A percentile compares a stretch with the other conserved stretches of the same genome.
These are phyloP conservation scores for Saimiri boliviensis DNA, from an alignment of 2,113 vertebrate genomes.

Conservation along the genomic window DNA sequence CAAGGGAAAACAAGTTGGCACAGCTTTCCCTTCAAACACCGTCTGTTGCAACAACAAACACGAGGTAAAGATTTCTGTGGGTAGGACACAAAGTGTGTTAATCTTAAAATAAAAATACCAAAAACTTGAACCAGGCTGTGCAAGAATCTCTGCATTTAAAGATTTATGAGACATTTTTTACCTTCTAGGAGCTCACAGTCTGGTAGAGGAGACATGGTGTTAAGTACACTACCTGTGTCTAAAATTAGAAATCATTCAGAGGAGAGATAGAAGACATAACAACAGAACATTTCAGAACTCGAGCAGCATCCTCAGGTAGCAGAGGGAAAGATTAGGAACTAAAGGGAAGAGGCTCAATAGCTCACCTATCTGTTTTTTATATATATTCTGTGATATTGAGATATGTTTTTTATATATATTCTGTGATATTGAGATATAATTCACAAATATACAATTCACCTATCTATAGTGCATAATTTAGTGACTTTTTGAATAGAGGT, in stretches of 20 bases:
- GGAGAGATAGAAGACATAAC: not conserved
- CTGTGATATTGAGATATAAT: not conserved
- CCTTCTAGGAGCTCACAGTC: not conserved
- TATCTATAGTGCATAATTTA: not conserved
- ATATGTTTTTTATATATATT: not conserved
- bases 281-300: not conserved
- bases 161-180: not conserved
- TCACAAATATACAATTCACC: not conserved
- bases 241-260: constrained; percentile 10
- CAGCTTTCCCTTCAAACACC: not conserved
- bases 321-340: not conserved
- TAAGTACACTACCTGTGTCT: not conserved
- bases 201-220: not conserved
- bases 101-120: not conserved
- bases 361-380: not conserved
- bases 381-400: not conserved
- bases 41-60: not conserved
- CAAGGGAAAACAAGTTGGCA: not conserved
- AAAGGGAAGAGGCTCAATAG: not conserved
- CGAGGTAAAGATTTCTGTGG: not conserved
- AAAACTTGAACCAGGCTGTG: not conserved
- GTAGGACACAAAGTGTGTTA: not conserved
- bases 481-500: not conserved
- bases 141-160: not conserved
- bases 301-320: not conserved